phyloP scores from a whole-genome alignment of 2,797 vertebrate species.

The Linurgus olivaceus region DNA sequence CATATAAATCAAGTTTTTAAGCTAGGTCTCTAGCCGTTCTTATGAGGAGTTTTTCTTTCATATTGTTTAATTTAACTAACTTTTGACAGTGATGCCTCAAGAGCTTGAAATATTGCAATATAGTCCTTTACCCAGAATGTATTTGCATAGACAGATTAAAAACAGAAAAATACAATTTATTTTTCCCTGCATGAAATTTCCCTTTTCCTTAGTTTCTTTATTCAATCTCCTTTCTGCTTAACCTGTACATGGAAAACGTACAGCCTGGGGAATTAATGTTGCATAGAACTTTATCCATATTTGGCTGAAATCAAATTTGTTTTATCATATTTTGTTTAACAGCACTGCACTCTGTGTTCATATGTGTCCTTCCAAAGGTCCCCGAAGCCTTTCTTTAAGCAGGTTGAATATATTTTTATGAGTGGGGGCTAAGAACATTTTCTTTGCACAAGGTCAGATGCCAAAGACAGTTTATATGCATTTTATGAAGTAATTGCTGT shows the following conservation, averaged over 20 bases:
- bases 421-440: rapidly evolving
- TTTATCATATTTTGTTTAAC: neutral
- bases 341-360: neutral
- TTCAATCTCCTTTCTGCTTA: neutral
- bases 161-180: neutral
- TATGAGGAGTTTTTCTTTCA: neutral
- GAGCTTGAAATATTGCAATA: neutral
- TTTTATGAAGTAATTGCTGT: neutral
- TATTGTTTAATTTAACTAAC: neutral
- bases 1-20: neutral
- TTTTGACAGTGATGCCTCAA: neutral
- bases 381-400: neutral
- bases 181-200: neutral
- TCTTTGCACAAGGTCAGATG: neutral
- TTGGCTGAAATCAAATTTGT: neutral
- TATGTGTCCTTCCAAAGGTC: neutral
- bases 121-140: neutral
- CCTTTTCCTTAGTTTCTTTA: neutral
- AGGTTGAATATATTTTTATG: neutral
- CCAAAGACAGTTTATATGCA: neutral
- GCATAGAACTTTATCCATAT: neutral
- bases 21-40: neutral
- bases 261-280: neutral
- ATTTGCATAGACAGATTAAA: neutral
- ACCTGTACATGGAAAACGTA: neutral